Percentiles rank a stretch among this genome's conserved stretches.
These are phyloP conservation scores for Triplophysa bombifrons DNA, from an alignment of 2,797 vertebrate genomes.

Conservation along the genomic window DNA sequence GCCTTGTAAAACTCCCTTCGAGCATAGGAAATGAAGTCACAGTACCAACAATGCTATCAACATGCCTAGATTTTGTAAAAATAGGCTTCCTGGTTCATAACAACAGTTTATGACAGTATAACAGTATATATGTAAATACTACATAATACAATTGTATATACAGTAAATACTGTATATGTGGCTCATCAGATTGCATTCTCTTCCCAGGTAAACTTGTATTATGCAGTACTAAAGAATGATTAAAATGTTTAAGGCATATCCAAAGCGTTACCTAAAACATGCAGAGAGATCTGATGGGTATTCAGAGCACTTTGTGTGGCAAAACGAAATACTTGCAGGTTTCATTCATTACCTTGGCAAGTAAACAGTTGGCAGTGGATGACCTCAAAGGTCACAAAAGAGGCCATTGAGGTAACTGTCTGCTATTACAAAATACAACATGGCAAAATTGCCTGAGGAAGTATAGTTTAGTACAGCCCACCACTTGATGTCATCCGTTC, in stretches of 20 bases:
- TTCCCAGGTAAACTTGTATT: background rate
- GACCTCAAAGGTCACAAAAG: constrained; percentile 57
- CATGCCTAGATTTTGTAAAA: constrained; percentile 15
- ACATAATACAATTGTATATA: too few relatives aligned
- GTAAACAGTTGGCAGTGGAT: constrained; percentile 70
- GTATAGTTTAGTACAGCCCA: background rate
- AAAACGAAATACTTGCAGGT: constrained; percentile 20
- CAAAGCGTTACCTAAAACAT: constrained; percentile 33
- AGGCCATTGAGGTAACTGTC: constrained; percentile 1
- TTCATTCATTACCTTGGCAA: constrained; percentile 45
- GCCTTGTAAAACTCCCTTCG: background rate
- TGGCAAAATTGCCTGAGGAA: background rate
- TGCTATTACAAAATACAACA: background rate
- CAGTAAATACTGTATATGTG: background rate
- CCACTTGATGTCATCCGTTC: background rate
- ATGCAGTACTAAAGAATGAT: constrained; percentile 1
- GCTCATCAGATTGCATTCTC: background rate
- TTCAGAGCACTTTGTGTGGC: constrained; percentile 50
- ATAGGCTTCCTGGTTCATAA: background rate
- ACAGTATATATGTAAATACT: too few relatives aligned
- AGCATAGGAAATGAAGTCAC: constrained; percentile 19
- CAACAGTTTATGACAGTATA: too few relatives aligned
- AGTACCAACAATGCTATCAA: background rate
- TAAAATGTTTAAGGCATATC: background rate
- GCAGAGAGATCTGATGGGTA: constrained; percentile 34